phyloP scores from a whole-genome alignment of 2,797 vertebrate genomes.

The Cetoscarus ocellatus region DNA sequence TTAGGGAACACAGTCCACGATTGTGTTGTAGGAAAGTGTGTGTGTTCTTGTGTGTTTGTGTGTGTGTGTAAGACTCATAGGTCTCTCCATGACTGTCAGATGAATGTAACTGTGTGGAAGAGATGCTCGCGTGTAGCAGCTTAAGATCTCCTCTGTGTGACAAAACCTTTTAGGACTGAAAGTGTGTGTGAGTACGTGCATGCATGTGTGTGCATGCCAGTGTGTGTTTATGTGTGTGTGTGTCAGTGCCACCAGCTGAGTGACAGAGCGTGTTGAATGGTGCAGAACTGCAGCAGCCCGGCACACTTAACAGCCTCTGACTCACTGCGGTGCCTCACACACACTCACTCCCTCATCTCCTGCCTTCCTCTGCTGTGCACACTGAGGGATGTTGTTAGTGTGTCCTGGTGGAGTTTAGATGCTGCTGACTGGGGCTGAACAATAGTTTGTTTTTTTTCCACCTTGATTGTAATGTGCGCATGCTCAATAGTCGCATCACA shows the following conservation, averaged over 20 bases:
- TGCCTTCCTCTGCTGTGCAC: slow-evolving; percentile 1
- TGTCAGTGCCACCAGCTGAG: slow-evolving; percentile 53
- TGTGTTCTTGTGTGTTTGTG: neutral
- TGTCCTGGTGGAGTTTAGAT: slow-evolving; percentile 1
- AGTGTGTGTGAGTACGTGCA: neutral
- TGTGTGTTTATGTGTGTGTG: slow-evolving; percentile 7
- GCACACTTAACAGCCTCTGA: slow-evolving; percentile 53
- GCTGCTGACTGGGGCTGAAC: slow-evolving; percentile 5
- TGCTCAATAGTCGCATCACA: no score
- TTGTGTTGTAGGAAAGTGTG: neutral
- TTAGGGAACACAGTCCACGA: no score
- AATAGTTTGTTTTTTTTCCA: no score
- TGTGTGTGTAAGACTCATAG: slow-evolving; percentile 3
- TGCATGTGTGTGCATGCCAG: neutral
- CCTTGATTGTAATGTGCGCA: no score
- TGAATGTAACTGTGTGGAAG: slow-evolving; percentile 49
- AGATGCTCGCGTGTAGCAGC: slow-evolving; percentile 50
- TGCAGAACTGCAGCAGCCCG: slow-evolving; percentile 55
- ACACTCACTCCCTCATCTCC: slow-evolving; percentile 19
- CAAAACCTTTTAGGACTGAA: slow-evolving; percentile 46
- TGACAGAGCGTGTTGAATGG: slow-evolving; percentile 60
- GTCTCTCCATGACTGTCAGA: slow-evolving; percentile 47
- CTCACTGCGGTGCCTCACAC: slow-evolving; percentile 26
- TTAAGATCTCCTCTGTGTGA: slow-evolving; percentile 54
- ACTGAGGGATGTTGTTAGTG: slow-evolving; percentile 12